phyloP scores from a whole-genome alignment of 2,888 invertebrate species.

The Caradrina kadenii region DNA sequence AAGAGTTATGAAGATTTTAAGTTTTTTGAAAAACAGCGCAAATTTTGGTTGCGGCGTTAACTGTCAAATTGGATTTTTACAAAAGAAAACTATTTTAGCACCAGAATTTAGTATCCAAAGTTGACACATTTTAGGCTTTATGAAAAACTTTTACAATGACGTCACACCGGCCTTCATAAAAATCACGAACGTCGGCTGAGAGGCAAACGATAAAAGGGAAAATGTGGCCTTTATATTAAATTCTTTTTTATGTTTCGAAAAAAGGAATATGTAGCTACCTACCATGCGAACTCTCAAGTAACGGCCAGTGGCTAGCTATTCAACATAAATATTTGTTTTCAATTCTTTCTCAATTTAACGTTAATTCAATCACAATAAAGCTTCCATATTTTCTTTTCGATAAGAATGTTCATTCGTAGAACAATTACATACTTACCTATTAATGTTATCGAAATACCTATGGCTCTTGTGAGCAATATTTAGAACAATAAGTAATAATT shows the following conservation, averaged over 20 bases:
- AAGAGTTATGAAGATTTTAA: slow-evolving; percentile 28
- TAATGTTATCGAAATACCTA: not conserved
- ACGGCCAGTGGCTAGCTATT: not conserved
- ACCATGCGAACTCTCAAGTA: not conserved
- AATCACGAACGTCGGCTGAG: slow-evolving; percentile 12
- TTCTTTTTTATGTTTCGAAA: slow-evolving; percentile 14
- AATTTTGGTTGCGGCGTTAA: not conserved
- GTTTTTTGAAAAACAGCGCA: slow-evolving; percentile 6
- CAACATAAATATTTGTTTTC: not conserved
- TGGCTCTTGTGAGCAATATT: not conserved
- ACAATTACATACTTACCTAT: not conserved
- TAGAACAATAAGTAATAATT: not conserved
- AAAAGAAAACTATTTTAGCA: slow-evolving; percentile 38
- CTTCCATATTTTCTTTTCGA: not conserved
- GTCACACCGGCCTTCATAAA: slow-evolving; percentile 48
- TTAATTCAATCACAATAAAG: not conserved
- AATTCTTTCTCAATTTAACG: not conserved
- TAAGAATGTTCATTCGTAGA: not conserved
- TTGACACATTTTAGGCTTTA: slow-evolving; percentile 33
- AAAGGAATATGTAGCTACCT: slow-evolving; percentile 10
- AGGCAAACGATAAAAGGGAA: slow-evolving; percentile 42
- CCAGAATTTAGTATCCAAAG: slow-evolving; percentile 25
- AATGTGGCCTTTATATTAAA: slow-evolving; percentile 38
- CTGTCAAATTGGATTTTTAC: slow-evolving; percentile 10
- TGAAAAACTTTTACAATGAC: slow-evolving; percentile 37